Evolutionary conservation across 2,888 invertebrate genomes (phyloP).

Genomic region (Agrilus cyanescens): DNA sequence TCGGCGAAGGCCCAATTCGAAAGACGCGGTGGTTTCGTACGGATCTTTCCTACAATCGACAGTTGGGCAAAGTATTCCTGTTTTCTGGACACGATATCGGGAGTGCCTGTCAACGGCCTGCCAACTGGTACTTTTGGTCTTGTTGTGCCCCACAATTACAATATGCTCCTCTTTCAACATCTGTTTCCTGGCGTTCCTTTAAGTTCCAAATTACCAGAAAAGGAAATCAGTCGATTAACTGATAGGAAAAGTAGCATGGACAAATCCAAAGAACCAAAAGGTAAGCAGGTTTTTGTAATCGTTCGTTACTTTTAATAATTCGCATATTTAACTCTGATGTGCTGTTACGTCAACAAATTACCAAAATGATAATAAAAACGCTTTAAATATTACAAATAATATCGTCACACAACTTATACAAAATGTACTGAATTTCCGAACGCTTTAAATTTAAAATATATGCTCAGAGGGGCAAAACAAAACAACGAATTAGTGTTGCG

Average conservation of each 20-base stretch:
- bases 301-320: no score
- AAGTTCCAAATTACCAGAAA: conserved; percentile 6
- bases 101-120: conserved; percentile 59
- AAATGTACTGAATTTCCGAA: no score
- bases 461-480: no score
- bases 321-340: no score
- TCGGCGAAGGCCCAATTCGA: conserved; percentile 68
- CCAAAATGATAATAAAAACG: no score
- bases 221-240: not conserved
- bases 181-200: conserved; percentile 49
- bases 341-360: no score
- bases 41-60: conserved; percentile 83
- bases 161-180: conserved; percentile 63
- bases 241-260: not conserved
- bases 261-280: no score
- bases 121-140: conserved; percentile 45
- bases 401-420: no score
- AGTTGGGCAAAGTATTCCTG: conserved; percentile 71
- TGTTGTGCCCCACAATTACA: conserved; percentile 60
- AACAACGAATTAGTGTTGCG: not conserved
- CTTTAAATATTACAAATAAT: no score
- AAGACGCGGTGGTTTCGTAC: conserved; percentile 75
- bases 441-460: no score
- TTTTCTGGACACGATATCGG: conserved; percentile 53
- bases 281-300: no score